Evolutionary conservation across 2,888 invertebrate species (phyloP).

Genomic region (Agrotis clavis): DNA sequence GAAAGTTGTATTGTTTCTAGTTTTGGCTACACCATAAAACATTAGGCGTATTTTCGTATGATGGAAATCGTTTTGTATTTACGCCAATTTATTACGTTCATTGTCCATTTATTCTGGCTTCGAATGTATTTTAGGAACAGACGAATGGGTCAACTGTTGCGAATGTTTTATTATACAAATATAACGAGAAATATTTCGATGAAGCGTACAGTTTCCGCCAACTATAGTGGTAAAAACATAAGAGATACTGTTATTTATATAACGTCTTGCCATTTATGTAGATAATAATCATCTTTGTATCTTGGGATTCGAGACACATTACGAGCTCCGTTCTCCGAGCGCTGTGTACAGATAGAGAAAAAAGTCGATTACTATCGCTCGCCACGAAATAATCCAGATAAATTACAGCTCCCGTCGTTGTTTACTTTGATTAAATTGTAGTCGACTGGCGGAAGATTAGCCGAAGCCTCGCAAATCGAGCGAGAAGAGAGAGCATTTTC

Average conservation of each 20-base stretch:
- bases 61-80: constrained; percentile 68
- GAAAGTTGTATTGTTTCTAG: constrained; percentile 44
- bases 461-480: constrained; percentile 89
- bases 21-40: constrained; percentile 49
- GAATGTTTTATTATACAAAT: constrained; percentile 78
- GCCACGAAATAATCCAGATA: constrained; percentile 90
- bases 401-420: constrained; percentile 88
- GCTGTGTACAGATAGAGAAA: constrained; percentile 81
- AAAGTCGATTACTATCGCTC: constrained; percentile 89
- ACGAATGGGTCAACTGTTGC: constrained; percentile 82
- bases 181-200: constrained; percentile 71
- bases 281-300: constrained; percentile 83
- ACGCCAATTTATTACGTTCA: constrained; percentile 76
- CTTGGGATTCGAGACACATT: constrained; percentile 80
- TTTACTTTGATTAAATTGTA: constrained; percentile 91
- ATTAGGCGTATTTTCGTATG: constrained; percentile 53
- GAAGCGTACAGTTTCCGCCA: constrained; percentile 66
- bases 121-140: constrained; percentile 74
- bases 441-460: constrained; percentile 90
- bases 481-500: constrained; percentile 87
- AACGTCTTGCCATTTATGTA: constrained; percentile 78
- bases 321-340: constrained; percentile 72
- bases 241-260: constrained; percentile 73
- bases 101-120: constrained; percentile 76
- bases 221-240: constrained; percentile 72